Evolutionary conservation across 1,140 invertebrate genomes (phyloP).

Genomic region (Magallana ariakensis): DNA sequence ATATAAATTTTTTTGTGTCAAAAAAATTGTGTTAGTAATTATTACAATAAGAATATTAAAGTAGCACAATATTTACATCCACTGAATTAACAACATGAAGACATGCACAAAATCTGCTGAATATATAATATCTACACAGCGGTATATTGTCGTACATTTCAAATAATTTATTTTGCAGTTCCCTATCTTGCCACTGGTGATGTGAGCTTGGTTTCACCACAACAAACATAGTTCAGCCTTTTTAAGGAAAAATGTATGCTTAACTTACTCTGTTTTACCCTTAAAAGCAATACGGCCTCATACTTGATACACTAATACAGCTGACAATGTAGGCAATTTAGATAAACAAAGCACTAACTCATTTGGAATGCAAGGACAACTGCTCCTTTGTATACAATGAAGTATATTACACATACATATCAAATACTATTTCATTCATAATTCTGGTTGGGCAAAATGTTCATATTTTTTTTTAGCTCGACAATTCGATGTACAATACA

Average conservation of each 20-base stretch:
- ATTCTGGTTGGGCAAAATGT: conserved; percentile 7
- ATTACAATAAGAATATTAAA: neutral
- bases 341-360: conserved; percentile 28
- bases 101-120: conserved; percentile 3
- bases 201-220: neutral
- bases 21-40: conserved; percentile 12
- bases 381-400: neutral
- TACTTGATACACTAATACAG: neutral
- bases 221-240: neutral
- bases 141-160: neutral
- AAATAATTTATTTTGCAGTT: conserved; percentile 27
- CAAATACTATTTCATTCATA: neutral
- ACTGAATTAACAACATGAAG: neutral
- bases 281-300: conserved; percentile 7
- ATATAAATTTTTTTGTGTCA: conserved; percentile 6
- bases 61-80: conserved; percentile 15
- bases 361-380: conserved; percentile 19
- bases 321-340: conserved; percentile 19
- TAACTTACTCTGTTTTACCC: neutral
- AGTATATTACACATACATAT: neutral
- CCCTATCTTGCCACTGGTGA: neutral
- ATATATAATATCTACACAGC: neutral
- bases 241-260: neutral
- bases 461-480: conserved; percentile 6
- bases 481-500: conserved; percentile 31